These are phyloP conservation scores for Octodonta nipae DNA, from an alignment of 2,888 invertebrate species.

Conservation along the genomic window DNA sequence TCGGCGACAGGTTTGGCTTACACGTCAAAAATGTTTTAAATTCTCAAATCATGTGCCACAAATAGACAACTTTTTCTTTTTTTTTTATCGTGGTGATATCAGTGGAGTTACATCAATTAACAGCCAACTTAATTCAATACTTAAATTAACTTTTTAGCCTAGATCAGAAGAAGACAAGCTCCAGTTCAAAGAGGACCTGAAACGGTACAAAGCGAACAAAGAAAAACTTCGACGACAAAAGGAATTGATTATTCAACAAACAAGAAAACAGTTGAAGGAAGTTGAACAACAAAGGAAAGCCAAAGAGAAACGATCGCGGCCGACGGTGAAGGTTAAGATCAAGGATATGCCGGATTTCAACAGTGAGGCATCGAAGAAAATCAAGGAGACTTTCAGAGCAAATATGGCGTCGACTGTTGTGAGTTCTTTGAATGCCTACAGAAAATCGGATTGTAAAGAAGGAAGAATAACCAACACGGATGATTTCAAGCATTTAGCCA, in stretches of 20 bases:
- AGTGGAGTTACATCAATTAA: no score
- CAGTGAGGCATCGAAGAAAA: slow-evolving; percentile 48
- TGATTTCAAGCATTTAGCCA: slow-evolving; percentile 86
- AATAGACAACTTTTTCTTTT: no score
- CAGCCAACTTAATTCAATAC: background rate
- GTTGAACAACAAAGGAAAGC: slow-evolving; percentile 9
- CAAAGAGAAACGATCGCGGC: slow-evolving; percentile 21
- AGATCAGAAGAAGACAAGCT: slow-evolving; percentile 65
- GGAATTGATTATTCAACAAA: slow-evolving; percentile 39
- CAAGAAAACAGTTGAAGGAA: slow-evolving; percentile 26
- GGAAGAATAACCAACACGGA: slow-evolving; percentile 79
- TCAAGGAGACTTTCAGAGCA: slow-evolving; percentile 75
- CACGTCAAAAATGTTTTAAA: no score
- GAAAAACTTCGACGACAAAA: slow-evolving; percentile 60
- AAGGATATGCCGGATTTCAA: slow-evolving; percentile 32
- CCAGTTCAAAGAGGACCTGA: slow-evolving; percentile 54
- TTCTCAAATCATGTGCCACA: no score
- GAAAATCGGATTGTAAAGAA: slow-evolving; percentile 68
- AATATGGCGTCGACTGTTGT: slow-evolving; percentile 72
- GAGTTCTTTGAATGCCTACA: slow-evolving; percentile 74
- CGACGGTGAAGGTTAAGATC: slow-evolving; percentile 26
- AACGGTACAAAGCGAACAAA: slow-evolving; percentile 65
- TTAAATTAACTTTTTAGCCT: slow-evolving; percentile 44
- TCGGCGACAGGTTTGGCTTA: no score
- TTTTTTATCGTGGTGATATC: no score